Base-by-base conservation (phyloP, 2,888 invertebrate genomes). In the Thumatha senex region DNA sequence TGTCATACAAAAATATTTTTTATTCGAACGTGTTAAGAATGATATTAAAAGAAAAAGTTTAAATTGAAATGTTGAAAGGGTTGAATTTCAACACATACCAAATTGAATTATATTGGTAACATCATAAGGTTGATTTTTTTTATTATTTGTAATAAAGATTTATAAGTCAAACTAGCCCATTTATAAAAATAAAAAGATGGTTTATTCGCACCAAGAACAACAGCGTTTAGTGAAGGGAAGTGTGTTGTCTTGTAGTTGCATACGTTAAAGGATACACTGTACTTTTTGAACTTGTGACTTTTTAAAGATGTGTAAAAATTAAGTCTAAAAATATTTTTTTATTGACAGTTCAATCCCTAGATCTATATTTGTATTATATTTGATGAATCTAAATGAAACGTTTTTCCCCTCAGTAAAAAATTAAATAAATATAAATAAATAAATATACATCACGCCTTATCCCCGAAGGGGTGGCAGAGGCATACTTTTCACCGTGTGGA, bases 141-240 rank as follows among this genome's bases (percentile, higher is more conserved):
- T 53, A 34, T n/a, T 10, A 0, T n/a, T 1, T 45, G 18, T 1
- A 31, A 63, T 34, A 67, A 63, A 70, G 73, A 78, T 80, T 78
- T 74, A 74, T 73, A 82, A 82, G 82, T 82, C 81, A 80, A 71
- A 68, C 69, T 71, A 65, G 61, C 66, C 77, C 76, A 75, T 76
- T 76, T 63, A 67, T 70, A 73, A 66, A 64, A 66, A 73, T 76
- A 74, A 77, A 81, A 82, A 77, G 72, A 69, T 71, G 80, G 77
- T 81, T 80, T 77, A 83, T 87, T 80, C 69, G 73, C 66, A 59
- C 63, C 63, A 80, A 84, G 85, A 87, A 86, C 86, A 86, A 86
- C 83, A 79, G 64, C 62, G 58, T 70, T 75, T 74, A 68, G 69
- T 64, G 63, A 80, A 83, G 79, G 86, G 85, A 86, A 86, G 80